Percentiles rank a stretch among this genome's conserved stretches.
Conservation (phyloP, 2,888 invertebrate genomes). For the Nephrotoma guestfalica region DNA sequence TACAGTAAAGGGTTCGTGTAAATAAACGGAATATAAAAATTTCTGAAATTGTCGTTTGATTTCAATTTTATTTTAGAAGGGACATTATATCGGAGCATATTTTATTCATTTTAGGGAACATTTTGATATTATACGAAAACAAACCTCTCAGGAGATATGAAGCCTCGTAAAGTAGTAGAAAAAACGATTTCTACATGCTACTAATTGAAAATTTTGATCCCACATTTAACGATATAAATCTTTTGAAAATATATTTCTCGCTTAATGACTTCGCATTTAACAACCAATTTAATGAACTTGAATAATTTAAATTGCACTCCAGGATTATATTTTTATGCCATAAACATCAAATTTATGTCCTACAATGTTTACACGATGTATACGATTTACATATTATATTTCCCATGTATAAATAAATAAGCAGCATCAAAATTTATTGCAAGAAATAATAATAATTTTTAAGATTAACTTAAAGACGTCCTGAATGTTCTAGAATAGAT, state of each 20-base stretch:
- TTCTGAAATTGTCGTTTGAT: background rate
- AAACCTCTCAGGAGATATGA: background rate
- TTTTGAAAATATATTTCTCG: background rate
- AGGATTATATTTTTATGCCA: background rate
- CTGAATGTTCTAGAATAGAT: background rate
- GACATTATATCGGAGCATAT: background rate
- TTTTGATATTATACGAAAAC: background rate
- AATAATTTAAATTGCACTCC: background rate
- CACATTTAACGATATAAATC: background rate
- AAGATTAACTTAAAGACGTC: background rate
- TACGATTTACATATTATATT: background rate
- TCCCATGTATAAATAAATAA: background rate
- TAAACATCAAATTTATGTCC: background rate
- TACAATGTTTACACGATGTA: background rate
- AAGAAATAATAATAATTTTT: background rate
- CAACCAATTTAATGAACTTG: background rate
- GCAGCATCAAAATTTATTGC: background rate
- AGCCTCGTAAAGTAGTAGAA: too few species aligned
- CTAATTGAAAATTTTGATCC: background rate
- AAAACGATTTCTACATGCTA: background rate
- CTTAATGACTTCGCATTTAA: background rate
- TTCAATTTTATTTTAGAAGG: background rate
- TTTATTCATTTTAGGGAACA: background rate
- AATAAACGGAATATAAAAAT: background rate
- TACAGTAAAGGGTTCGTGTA: background rate